These are phyloP conservation scores for Druon quercuslanigerum DNA, from an alignment of 1,140 invertebrate species.

Conservation along the genomic window DNA sequence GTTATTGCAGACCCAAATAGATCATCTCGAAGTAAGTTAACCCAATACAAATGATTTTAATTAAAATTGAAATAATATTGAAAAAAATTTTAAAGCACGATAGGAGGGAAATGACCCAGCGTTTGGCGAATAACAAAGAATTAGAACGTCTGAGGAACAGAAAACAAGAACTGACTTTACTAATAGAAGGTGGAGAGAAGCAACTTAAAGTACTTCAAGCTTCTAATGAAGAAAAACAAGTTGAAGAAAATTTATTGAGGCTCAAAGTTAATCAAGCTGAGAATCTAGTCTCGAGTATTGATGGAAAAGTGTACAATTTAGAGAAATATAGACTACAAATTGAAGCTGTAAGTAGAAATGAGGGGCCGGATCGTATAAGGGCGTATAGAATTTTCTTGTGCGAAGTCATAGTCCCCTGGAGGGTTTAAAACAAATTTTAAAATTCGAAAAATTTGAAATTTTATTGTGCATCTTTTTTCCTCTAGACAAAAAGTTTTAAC, in stretches of 20 bases:
- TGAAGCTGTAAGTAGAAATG: constrained; percentile 68
- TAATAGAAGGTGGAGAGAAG: constrained; percentile 77
- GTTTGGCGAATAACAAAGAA: constrained; percentile 62
- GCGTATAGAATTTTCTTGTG: no score
- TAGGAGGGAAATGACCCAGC: constrained; percentile 55
- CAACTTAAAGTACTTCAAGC: constrained; percentile 70
- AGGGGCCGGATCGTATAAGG: no score
- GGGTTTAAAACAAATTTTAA: no score
- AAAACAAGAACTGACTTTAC: constrained; percentile 70
- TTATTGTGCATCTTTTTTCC: no score
- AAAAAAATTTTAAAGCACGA: constrained; percentile 57
- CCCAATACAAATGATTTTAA: neutral
- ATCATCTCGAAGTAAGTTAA: constrained; percentile 74
- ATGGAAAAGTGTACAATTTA: constrained; percentile 77
- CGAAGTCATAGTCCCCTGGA: no score
- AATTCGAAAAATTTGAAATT: no score
- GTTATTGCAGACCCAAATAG: constrained; percentile 74
- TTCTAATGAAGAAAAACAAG: constrained; percentile 75
- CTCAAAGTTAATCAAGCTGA: constrained; percentile 78
- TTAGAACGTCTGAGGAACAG: constrained; percentile 65
- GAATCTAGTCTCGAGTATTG: constrained; percentile 76
- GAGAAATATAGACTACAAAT: constrained; percentile 78
- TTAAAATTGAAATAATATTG: neutral
- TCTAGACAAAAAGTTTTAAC: no score
- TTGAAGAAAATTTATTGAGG: constrained; percentile 80